Evolutionary conservation across 2,888 invertebrate genomes (phyloP), one percentile per base, ranked within the genome.

Genomic region (Automeris io): DNA sequence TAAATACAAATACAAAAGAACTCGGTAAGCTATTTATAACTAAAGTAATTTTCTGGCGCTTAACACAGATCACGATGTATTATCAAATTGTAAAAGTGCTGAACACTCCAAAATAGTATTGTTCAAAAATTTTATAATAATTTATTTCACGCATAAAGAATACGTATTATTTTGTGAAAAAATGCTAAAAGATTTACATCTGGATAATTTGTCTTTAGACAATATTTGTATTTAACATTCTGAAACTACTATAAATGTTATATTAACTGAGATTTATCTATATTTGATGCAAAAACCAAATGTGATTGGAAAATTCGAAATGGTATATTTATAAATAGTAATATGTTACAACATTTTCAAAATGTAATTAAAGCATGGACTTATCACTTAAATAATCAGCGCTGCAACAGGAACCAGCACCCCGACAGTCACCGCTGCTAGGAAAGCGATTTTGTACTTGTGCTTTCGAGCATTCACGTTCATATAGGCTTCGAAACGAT

Each of bases 391-490:
- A 61, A 69, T 70, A 46, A 76, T 69, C 56, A 85, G 45, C 33
- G 82, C 66, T 41, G 61, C 72, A 18, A 81, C 48, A 0, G 85
- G 85, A 1, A 86, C 71, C 1, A 85, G 37, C 0, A 85, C 51
- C 1, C 80, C 76, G 1, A 80, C 70, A 1, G 69, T 44, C 0
- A 80, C 61, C 0, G 81, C 82, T 0, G 80, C 81, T 0, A 75
- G 21, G 0, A 83, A 82, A 0, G 70, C 81, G 3, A 86, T 74
- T 42, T 80, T 83, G 46, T 73, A 81, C 40, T 74, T 82, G 39
- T 82, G 75, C 41, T 67, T 77, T 24, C 79, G 55, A 0, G 80
- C 79, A 23, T 74, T 75, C 1, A 83, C 81, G 6, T 72, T 70
- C 68, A 81, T 61, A 23, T 61, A 83, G 0, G 83, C 83, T 42